These are phyloP conservation scores for Okapia johnstoni DNA, from an alignment of 2,113 vertebrate genomes.

Conservation along the genomic window DNA sequence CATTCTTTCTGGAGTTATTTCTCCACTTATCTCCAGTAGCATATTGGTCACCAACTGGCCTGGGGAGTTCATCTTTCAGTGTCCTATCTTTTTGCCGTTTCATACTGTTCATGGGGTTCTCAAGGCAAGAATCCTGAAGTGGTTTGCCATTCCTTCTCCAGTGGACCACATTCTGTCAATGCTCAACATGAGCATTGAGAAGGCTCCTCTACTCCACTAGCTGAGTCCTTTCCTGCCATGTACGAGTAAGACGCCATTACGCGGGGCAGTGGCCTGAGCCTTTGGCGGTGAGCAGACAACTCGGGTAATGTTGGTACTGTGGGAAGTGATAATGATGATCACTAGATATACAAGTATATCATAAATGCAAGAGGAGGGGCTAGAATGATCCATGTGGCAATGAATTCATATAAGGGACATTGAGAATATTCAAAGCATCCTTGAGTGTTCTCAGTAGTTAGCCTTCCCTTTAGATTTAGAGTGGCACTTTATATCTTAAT, in stretches of 20 bases:
- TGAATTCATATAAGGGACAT: not conserved
- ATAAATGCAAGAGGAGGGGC: not conserved
- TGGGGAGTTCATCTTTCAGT: too few species aligned
- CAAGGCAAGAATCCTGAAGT: too few species aligned
- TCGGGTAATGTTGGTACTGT: not conserved
- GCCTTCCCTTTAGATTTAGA: not conserved
- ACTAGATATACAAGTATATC: not conserved
- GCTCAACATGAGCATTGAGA: not conserved
- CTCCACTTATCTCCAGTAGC: too few species aligned
- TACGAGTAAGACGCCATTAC: too few species aligned
- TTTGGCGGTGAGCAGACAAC: too few species aligned
- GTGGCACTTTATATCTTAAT: not conserved
- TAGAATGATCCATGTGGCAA: not conserved
- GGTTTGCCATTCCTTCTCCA: too few species aligned
- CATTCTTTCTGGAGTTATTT: too few species aligned
- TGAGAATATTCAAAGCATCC: not conserved
- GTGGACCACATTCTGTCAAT: too few species aligned
- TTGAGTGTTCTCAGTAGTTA: not conserved
- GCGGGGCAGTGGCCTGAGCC: too few species aligned
- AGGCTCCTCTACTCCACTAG: not conserved
- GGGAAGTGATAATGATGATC: not conserved
- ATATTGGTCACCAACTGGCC: too few species aligned
- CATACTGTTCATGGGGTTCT: too few species aligned
- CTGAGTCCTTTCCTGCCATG: not conserved
- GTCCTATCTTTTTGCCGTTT: too few species aligned